Base-by-base conservation (phyloP, 2,888 invertebrate genomes). In the Macrophya annulata region DNA sequence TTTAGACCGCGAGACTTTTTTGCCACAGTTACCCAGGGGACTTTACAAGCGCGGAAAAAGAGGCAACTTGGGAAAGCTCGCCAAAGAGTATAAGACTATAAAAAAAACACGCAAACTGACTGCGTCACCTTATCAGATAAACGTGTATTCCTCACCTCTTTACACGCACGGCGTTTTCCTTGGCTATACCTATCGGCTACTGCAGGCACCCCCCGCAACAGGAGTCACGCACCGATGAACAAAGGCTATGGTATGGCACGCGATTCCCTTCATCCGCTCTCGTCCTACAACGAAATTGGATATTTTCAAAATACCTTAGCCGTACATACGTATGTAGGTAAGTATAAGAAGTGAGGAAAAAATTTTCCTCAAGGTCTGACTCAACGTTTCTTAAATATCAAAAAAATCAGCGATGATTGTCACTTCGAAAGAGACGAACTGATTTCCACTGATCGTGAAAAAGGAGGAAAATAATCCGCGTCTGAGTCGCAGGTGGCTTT, bases 61-160 rank as follows among this genome's bases (percentile, higher is more conserved):
- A 62, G 62, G 9, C 31, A 68, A 48, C 48, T 48, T 12, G 83
- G 83, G 9, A 83, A 68, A 83, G 48, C 65, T 83, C 83, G 31
- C 65, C n/a, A 48, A 9, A 12, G 43, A 21, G 62, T 40, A 59
- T 43, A 43, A 40, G 62, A 25, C 62, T 37, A 25, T 62, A 25
- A 81, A 81, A 79, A 79, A 62, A 81, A 59, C 81, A 81, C 81
- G 59, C 81, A 25, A 81, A 31, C 68, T 71, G 62, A 83, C 83
- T 48, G 68, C 83, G 51, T 51, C 83, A 51, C 71, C 83, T 83
- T 83, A 83, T 83, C 83, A 68, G 68, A 83, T 68, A 48, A 71
- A 68, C 65, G 71, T 68, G 51, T 31, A 65, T 83, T 51, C 68
- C 68, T 83, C 65, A 51, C 83, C 68, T 62, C 43, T 31, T 43